A percentile compares a stretch with the other conserved stretches of the same genome.
phyloP scores from a whole-genome alignment of 2,113 vertebrate genomes.

The Toxostoma redivivum region DNA sequence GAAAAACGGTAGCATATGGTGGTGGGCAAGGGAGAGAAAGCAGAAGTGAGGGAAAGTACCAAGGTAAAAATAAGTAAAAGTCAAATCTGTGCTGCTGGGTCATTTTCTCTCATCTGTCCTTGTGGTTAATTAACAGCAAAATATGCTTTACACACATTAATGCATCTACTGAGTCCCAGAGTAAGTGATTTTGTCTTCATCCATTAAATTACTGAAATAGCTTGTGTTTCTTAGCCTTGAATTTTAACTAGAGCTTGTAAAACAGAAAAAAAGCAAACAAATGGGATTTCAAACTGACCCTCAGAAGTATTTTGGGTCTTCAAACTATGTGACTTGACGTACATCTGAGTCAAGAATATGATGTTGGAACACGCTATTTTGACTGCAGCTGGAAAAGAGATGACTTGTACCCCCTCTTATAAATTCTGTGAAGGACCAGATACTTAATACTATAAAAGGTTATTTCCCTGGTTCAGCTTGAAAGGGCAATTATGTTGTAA shows the following conservation, averaged over 20 bases:
- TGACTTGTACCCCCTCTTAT: neutral
- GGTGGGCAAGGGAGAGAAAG: neutral
- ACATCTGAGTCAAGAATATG: neutral
- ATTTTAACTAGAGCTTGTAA: neutral
- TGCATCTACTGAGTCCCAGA: conserved; percentile 32
- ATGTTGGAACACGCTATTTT: neutral
- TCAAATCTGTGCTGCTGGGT: conserved; percentile 51
- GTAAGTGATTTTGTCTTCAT: conserved; percentile 32
- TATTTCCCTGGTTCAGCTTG: neutral
- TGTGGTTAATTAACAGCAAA: conserved; percentile 72
- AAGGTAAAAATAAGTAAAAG: conserved; percentile 62
- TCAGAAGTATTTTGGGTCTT: neutral
- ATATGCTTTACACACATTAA: conserved; percentile 20
- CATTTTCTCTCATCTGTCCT: conserved; percentile 53
- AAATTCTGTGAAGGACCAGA: neutral
- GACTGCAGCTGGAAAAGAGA: neutral
- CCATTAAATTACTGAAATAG: conserved; percentile 43
- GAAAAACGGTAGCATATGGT: conserved; percentile 48
- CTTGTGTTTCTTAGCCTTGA: neutral
- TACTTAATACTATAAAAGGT: neutral
- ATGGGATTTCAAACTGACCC: neutral
- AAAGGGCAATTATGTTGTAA: neutral
- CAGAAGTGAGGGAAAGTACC: conserved; percentile 23
- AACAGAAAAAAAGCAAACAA: neutral
- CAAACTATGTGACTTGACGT: neutral